These are phyloP conservation scores for Uropetala carovei DNA, from an alignment of 2,888 invertebrate genomes.

Conservation along the genomic window DNA sequence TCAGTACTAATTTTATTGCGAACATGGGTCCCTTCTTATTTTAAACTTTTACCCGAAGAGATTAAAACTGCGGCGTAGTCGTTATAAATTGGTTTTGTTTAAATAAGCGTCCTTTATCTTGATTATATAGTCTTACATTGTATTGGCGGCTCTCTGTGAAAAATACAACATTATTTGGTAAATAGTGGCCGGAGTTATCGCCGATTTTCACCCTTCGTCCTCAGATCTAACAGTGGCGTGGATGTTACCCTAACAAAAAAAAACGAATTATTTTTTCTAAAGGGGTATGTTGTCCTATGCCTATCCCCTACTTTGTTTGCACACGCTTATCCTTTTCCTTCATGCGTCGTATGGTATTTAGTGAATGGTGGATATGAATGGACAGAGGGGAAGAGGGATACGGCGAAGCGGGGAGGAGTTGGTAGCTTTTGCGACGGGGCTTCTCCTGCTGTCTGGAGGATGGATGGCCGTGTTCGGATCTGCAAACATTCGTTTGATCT, in stretches of 20 bases:
- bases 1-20: too few relatives aligned
- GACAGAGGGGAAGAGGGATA: neutral
- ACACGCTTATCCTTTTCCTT: neutral
- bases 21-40: too few relatives aligned
- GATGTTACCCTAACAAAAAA: neutral
- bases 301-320: neutral
- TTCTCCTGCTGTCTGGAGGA: neutral
- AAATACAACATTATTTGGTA: neutral
- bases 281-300: neutral
- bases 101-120: too few relatives aligned
- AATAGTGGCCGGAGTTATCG: neutral
- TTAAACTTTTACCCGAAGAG: too few relatives aligned
- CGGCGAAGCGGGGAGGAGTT: neutral
- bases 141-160: neutral
- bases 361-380: neutral
- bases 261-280: neutral
- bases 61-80: too few relatives aligned
- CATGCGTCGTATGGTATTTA: constrained; percentile 26
- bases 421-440: too few relatives aligned
- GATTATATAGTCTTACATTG: too few relatives aligned
- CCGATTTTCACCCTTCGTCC: neutral
- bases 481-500: constrained; percentile 44
- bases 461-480: constrained; percentile 30
- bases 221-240: neutral
- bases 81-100: too few relatives aligned